phyloP scores from a whole-genome alignment of 2,113 vertebrate species.

The Anolis carolinensis region DNA sequence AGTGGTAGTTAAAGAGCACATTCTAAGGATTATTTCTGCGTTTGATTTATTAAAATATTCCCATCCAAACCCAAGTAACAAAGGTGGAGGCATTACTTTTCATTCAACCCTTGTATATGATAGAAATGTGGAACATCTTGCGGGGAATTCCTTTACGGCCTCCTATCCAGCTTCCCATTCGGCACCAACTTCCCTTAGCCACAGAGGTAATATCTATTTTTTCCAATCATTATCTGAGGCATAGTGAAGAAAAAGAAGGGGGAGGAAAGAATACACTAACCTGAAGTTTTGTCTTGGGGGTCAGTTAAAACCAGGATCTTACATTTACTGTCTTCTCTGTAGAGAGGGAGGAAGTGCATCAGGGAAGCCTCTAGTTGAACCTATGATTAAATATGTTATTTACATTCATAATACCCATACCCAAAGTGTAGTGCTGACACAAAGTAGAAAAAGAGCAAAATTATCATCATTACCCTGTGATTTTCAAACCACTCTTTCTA shows the following conservation, averaged over 20 bases:
- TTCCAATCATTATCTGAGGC: background rate
- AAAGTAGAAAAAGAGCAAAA: background rate
- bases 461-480: background rate
- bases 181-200: background rate
- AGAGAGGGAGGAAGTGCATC: slow-evolving; percentile 67
- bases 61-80: too few relatives aligned
- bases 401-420: background rate
- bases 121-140: background rate
- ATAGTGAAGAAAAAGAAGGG: background rate
- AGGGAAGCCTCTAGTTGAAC: slow-evolving; percentile 71
- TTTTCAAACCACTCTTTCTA: too few relatives aligned
- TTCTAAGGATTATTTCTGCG: too few relatives aligned
- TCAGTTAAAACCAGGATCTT: slow-evolving; percentile 75
- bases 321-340: slow-evolving; percentile 65
- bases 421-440: background rate
- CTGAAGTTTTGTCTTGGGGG: slow-evolving; percentile 75
- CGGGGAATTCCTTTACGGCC: background rate
- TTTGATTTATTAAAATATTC: too few relatives aligned
- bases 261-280: slow-evolving; percentile 59
- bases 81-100: too few relatives aligned
- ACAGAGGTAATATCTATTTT: background rate
- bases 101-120: too few relatives aligned
- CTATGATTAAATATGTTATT: slow-evolving; percentile 59
- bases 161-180: background rate
- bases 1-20: too few relatives aligned